These are phyloP conservation scores for Hypselothyrea guttata DNA, from an alignment of 2,888 invertebrate species.

Conservation along the genomic window DNA sequence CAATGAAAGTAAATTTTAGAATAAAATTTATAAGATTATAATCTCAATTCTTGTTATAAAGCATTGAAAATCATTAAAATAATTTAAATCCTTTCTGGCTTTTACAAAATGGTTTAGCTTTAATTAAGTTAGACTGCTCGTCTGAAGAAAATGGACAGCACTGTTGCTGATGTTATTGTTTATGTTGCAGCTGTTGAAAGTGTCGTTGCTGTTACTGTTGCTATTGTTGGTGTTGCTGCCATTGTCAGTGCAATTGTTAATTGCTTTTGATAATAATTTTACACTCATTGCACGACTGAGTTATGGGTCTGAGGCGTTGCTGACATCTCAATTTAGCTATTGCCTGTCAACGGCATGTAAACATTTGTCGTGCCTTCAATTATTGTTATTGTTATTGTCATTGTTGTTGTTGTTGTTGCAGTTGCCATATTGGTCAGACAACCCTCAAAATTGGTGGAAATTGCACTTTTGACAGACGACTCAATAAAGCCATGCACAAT, in stretches of 20 bases:
- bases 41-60: too few species aligned
- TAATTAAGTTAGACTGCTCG: too few species aligned
- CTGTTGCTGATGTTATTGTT: constrained; percentile 22
- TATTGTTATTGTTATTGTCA: constrained; percentile 33
- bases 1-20: too few species aligned
- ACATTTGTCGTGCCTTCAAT: constrained; percentile 6
- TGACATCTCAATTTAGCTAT: constrained; percentile 69
- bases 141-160: too few species aligned
- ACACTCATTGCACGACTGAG: constrained; percentile 39
- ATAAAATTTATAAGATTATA: too few species aligned
- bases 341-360: constrained; percentile 47
- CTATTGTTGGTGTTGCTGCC: constrained; percentile 17
- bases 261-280: constrained; percentile 65
- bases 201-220: constrained; percentile 8
- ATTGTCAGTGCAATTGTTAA: constrained; percentile 60
- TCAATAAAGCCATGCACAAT: constrained; percentile 56
- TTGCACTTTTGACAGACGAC: constrained; percentile 35
- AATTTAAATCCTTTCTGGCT: too few species aligned
- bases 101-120: too few species aligned
- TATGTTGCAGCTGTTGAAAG: constrained; percentile 27
- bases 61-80: too few species aligned
- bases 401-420: constrained; percentile 29
- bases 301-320: constrained; percentile 54
- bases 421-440: constrained; percentile 17
- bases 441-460: constrained; percentile 35